A percentile compares a stretch with the other conserved stretches of the same genome.
These are phyloP conservation scores for Penaeus vannamei DNA, from an alignment of 1,140 invertebrate genomes.

Conservation along the genomic window DNA sequence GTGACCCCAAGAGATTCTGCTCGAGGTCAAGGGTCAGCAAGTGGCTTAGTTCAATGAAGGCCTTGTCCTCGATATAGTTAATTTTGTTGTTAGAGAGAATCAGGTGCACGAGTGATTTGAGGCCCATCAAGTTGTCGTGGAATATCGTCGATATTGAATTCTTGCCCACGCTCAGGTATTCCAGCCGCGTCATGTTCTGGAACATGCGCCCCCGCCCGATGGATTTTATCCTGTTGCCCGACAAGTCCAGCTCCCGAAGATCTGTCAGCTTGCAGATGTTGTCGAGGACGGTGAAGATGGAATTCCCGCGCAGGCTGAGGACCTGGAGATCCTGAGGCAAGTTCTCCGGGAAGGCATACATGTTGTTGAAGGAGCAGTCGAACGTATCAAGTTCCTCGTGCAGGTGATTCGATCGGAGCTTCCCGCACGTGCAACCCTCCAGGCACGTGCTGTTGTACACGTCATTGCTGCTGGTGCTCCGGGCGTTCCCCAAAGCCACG, in stretches of 20 bases:
- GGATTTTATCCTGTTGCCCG: slow-evolving; percentile 69
- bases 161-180: slow-evolving; percentile 68
- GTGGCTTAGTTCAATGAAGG: slow-evolving; percentile 64
- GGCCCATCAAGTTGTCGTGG: slow-evolving; percentile 67
- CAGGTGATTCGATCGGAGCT: slow-evolving; percentile 46
- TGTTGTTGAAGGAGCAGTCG: slow-evolving; percentile 52
- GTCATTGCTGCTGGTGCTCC: not conserved
- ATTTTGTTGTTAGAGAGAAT: slow-evolving; percentile 68
- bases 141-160: slow-evolving; percentile 70
- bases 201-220: slow-evolving; percentile 69
- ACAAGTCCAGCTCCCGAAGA: slow-evolving; percentile 68
- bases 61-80: slow-evolving; percentile 68
- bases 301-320: slow-evolving; percentile 59
- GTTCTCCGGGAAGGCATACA: slow-evolving; percentile 51
- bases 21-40: slow-evolving; percentile 68
- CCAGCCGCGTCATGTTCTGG: slow-evolving; percentile 67
- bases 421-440: slow-evolving; percentile 47
- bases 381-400: slow-evolving; percentile 62
- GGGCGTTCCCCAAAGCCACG: not conserved
- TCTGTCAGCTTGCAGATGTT: slow-evolving; percentile 51
- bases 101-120: slow-evolving; percentile 69
- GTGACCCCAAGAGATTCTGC: slow-evolving; percentile 69
- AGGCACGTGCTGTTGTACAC: slow-evolving; percentile 42
- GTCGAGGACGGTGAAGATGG: slow-evolving; percentile 57
- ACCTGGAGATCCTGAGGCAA: slow-evolving; percentile 54